Percentiles rank a stretch among this genome's conserved stretches.
phyloP scores from a whole-genome alignment of 1,140 invertebrate species.

The Papilio helenus region DNA sequence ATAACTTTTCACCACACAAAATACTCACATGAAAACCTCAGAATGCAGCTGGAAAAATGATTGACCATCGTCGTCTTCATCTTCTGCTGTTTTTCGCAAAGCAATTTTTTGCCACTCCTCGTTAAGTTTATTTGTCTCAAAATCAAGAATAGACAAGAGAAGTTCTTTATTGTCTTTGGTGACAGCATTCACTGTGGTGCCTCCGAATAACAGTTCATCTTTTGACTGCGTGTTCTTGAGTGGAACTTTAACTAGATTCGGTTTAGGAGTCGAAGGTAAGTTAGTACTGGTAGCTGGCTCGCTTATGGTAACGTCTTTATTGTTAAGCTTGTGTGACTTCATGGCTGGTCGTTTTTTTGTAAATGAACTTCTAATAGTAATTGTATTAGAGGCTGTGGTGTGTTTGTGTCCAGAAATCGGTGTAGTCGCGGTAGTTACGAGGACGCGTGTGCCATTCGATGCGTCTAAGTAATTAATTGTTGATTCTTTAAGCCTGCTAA shows the following conservation, averaged over 20 bases:
- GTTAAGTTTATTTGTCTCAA: slow-evolving; percentile 55
- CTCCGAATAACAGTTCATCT: slow-evolving; percentile 31
- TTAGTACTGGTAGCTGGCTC: not conserved
- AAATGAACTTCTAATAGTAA: not conserved
- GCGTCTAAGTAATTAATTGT: slow-evolving; percentile 21
- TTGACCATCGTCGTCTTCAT: slow-evolving; percentile 19
- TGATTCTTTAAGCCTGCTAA: slow-evolving; percentile 24
- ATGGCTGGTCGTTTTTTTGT: not conserved
- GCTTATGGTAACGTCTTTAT: not conserved
- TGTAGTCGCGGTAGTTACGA: slow-evolving; percentile 10
- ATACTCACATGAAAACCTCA: slow-evolving; percentile 35
- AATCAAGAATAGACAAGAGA: slow-evolving; percentile 56
- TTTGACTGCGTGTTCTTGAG: slow-evolving; percentile 5
- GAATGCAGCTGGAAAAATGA: not conserved
- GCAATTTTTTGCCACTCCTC: slow-evolving; percentile 51
- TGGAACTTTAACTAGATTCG: not conserved
- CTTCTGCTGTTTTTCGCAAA: slow-evolving; percentile 35
- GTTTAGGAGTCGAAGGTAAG: not conserved
- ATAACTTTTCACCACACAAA: not conserved
- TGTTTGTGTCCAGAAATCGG: not conserved
- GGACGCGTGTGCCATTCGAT: not conserved
- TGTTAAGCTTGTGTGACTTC: not conserved
- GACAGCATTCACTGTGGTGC: slow-evolving; percentile 21
- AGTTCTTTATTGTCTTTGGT: slow-evolving; percentile 42
- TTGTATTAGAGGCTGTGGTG: not conserved